A percentile compares a stretch with the other conserved stretches of the same genome.
Evolutionary conservation across 92 coral and sea anemone species (phyloP).

Genomic region (Palythoa heliodiscus): DNA sequence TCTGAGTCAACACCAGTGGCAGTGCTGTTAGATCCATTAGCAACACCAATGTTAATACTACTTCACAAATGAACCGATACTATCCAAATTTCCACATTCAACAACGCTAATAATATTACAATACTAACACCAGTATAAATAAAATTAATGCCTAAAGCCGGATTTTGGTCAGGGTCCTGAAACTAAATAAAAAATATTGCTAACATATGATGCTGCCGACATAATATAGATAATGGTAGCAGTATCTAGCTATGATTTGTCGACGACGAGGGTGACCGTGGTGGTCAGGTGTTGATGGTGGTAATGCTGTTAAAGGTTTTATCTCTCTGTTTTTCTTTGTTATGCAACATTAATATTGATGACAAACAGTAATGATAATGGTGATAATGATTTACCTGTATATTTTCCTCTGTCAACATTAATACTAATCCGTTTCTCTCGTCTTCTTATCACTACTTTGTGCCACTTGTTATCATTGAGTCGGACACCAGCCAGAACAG

Average conservation of each 20-base stretch:
- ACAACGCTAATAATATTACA: too few species aligned
- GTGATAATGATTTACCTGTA: conserved; percentile 33
- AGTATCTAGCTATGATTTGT: neutral
- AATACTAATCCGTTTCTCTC: conserved; percentile 47
- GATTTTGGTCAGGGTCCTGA: neutral
- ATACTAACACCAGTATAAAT: too few species aligned
- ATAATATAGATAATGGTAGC: neutral
- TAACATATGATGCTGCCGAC: neutral
- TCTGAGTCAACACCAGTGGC: too few species aligned
- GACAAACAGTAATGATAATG: neutral
- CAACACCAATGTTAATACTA: too few species aligned
- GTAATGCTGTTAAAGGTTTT: neutral
- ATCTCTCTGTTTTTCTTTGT: too few species aligned
- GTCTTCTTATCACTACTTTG: conserved; percentile 70
- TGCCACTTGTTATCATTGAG: conserved; percentile 92
- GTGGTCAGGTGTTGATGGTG: neutral
- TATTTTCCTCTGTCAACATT: conserved; percentile 69
- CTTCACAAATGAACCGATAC: too few species aligned
- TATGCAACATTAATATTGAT: too few species aligned
- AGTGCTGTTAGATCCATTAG: too few species aligned
- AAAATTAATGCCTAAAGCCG: too few species aligned
- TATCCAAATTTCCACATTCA: too few species aligned
- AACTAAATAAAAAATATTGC: too few species aligned
- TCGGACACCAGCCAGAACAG: conserved; percentile 39
- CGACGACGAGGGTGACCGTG: neutral